These are phyloP conservation scores for Acipenser transmontanus DNA, from an alignment of 2,797 vertebrate species.

Conservation along the genomic window DNA sequence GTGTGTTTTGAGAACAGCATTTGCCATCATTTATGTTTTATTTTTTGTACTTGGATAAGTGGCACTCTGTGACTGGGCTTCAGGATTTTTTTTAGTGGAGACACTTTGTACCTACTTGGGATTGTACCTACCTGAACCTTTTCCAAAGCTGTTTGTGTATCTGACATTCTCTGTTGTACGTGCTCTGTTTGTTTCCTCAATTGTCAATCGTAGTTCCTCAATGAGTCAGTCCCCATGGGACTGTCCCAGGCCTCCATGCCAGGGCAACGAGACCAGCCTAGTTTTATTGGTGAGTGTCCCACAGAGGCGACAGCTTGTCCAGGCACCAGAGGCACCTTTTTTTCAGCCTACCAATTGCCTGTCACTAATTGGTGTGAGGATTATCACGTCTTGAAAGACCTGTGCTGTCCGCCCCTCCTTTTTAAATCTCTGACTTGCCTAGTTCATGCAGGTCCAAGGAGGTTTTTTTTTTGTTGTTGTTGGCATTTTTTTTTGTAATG, in stretches of 20 bases:
- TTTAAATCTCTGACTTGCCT: conserved; percentile 5
- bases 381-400: background rate
- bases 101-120: background rate
- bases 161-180: no score
- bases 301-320: conserved; percentile 37
- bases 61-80: background rate
- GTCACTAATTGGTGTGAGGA: conserved; percentile 34
- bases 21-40: background rate
- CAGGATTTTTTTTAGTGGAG: background rate
- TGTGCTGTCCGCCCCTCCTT: conserved; percentile 12
- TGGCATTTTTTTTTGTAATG: no score
- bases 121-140: background rate
- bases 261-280: background rate
- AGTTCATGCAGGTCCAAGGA: background rate
- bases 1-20: background rate
- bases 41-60: background rate
- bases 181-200: no score
- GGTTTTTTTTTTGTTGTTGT: background rate
- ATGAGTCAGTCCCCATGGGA: background rate
- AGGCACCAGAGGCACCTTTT: conserved; percentile 35
- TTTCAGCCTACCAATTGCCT: conserved; percentile 34
- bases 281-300: conserved; percentile 26
- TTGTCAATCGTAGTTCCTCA: background rate
- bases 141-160: background rate
- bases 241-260: background rate